These are phyloP conservation scores for Pogonocichla stellata DNA, from an alignment of 2,113 vertebrate genomes.

Conservation along the genomic window DNA sequence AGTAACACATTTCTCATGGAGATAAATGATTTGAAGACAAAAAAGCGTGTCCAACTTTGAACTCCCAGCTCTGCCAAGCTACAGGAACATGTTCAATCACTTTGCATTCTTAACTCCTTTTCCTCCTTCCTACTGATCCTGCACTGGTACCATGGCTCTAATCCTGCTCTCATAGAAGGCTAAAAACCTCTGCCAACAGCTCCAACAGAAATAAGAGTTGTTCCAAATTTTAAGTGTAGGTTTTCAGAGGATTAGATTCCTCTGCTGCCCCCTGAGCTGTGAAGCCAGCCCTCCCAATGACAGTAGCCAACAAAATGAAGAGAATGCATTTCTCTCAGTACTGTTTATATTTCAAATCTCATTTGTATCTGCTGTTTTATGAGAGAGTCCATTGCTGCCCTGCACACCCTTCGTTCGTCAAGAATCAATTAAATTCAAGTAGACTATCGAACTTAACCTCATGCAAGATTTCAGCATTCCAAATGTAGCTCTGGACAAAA, in stretches of 20 bases:
- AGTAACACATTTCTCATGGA: not conserved
- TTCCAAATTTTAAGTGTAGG: constrained; percentile 24
- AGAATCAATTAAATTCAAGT: constrained; percentile 68
- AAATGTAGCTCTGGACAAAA: constrained; percentile 73
- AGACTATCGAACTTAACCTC: constrained; percentile 71
- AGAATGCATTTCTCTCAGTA: not conserved
- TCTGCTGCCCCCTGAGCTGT: not conserved
- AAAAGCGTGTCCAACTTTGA: not conserved
- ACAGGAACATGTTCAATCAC: not conserved
- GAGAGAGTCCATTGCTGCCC: constrained; percentile 17
- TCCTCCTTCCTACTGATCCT: not conserved
- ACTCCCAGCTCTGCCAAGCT: not conserved
- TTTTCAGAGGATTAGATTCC: constrained; percentile 35
- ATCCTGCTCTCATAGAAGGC: not conserved
- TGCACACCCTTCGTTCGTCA: constrained; percentile 42
- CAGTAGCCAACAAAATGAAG: constrained; percentile 22
- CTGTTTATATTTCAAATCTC: constrained; percentile 51
- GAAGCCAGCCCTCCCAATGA: not conserved
- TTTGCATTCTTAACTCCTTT: not conserved
- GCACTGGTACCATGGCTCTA: not conserved
- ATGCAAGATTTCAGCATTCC: constrained; percentile 68
- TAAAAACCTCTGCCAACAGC: not conserved
- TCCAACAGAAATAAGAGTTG: constrained; percentile 24
- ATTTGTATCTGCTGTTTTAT: constrained; percentile 15
- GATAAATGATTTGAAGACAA: not conserved